Evolutionary conservation across 2,888 invertebrate genomes (phyloP), one percentile per base, ranked within the genome.

Genomic region (Hypercompe scribonia): DNA sequence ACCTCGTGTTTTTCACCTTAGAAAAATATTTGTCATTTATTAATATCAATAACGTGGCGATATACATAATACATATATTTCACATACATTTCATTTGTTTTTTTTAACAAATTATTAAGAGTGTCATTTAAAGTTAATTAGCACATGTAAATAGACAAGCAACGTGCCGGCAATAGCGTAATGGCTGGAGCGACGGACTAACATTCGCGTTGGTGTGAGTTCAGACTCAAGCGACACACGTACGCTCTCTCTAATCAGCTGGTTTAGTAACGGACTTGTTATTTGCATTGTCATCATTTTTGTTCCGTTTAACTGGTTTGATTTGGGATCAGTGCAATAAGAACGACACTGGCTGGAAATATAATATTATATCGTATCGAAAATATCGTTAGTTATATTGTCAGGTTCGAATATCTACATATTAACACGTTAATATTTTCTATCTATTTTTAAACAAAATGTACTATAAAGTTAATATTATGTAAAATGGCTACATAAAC

Each of bases 1-100:
- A 86, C 92, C 91, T 92, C 87, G 90, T 64, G 73, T 68, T 80
- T 83, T 85, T 81, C 78, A 86, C 83, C 80, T 85, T 81, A 79
- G 79, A 84, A 88, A 82, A 79, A 77, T 77, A 83, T 86, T 82
- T 84, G 76, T 81, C 79, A 81, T 84, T 84, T 86, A 84, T 82
- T 77, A 83, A 86, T 85, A 83, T 84, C 77, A 81, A 83, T 86
- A 82, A 84, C 39, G 65, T 66, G 72, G 63, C 54, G 73, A 74
- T 69, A 75, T 71, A 75, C 65, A 50, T 61, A 71, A 70, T 73
- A 65, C 58, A 33, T 65, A 69, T 69, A 69, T 28, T 34, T 31
- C 28, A 18, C 33, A 68, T 42, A 50, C 31, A 46, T n/a, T 68
- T 50, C 8, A 15, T 64, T 63, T n/a, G n/a, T n/a, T 72, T 54